Evolutionary conservation across 2,797 vertebrate genomes (phyloP).

Genomic region (Huso huso): DNA sequence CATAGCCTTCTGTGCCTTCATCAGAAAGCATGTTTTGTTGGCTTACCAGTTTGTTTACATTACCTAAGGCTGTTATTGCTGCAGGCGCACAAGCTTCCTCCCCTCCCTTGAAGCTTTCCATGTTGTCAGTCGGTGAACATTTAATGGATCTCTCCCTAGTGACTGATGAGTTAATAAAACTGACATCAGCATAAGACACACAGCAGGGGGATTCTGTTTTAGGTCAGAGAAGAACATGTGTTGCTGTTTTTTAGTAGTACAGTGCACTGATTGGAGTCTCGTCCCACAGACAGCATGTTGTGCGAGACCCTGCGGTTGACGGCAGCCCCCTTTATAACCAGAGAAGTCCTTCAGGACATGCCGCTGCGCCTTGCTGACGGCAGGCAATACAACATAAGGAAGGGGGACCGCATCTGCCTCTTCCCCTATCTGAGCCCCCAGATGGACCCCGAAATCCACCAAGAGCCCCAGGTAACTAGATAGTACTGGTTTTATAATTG

Average conservation of each 20-base stretch:
- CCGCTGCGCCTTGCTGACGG: conserved; percentile 63
- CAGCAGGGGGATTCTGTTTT: neutral
- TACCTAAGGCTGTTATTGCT: no score
- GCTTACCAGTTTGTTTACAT: no score
- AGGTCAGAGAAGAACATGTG: neutral
- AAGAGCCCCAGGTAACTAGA: conserved; percentile 67
- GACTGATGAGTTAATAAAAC: no score
- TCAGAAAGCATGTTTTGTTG: no score
- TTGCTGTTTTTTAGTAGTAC: conserved; percentile 29
- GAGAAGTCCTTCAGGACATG: conserved; percentile 69
- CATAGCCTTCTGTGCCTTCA: no score
- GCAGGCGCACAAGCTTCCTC: no score
- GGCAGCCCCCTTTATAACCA: conserved; percentile 78
- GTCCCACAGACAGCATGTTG: conserved; percentile 40
- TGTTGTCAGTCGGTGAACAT: no score
- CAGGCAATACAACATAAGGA: conserved; percentile 62
- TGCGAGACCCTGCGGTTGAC: conserved; percentile 72
- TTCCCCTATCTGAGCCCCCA: conserved; percentile 81
- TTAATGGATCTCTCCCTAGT: no score
- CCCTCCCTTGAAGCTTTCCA: no score
- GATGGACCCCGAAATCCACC: conserved; percentile 74
- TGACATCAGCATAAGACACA: no score
- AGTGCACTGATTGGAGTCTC: conserved; percentile 39
- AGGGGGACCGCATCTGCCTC: conserved; percentile 75
- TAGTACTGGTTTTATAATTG: conserved; percentile 15